Percentiles rank a stretch among this genome's conserved stretches.
Evolutionary conservation across 2,888 invertebrate genomes (phyloP).

Genomic region (Uropetala carovei): DNA sequence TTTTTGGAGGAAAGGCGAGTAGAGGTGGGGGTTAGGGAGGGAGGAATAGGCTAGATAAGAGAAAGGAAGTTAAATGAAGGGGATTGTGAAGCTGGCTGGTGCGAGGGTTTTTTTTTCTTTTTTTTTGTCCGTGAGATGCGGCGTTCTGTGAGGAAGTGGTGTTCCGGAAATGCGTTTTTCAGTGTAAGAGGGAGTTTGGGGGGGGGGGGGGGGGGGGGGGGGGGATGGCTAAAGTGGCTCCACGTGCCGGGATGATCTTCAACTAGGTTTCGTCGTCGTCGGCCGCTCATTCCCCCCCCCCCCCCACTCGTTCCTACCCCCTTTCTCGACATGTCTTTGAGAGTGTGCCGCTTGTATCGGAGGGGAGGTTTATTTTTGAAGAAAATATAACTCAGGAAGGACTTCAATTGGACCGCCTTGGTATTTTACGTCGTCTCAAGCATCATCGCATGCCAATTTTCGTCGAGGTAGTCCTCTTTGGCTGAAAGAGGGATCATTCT

Average conservation of each 20-base stretch:
- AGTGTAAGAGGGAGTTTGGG: background rate
- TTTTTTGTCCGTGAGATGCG: background rate
- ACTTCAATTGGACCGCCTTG: background rate
- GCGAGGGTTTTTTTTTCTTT: background rate
- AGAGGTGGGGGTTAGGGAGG: background rate
- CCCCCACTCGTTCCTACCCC: background rate
- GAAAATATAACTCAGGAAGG: background rate
- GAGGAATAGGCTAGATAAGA: background rate
- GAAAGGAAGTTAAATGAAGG: conserved; percentile 33
- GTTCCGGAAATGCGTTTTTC: conserved; percentile 19
- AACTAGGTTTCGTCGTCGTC: too few species aligned
- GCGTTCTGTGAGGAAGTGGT: background rate
- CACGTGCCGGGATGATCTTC: conserved; percentile 43
- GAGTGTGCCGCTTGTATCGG: too few species aligned
- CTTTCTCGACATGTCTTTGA: too few species aligned
- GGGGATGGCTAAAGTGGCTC: conserved; percentile 17
- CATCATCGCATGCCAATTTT: background rate
- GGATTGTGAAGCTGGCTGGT: conserved; percentile 23
- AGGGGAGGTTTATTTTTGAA: too few species aligned
- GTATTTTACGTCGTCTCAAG: background rate
- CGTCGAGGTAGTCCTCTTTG: background rate
- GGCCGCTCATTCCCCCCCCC: background rate
- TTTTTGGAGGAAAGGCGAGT: background rate
- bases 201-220: background rate
- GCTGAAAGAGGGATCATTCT: too few species aligned